Evolutionary conservation across 2,797 vertebrate genomes (phyloP), one percentile per base, ranked within the genome.

Genomic region (Sparus aurata): DNA sequence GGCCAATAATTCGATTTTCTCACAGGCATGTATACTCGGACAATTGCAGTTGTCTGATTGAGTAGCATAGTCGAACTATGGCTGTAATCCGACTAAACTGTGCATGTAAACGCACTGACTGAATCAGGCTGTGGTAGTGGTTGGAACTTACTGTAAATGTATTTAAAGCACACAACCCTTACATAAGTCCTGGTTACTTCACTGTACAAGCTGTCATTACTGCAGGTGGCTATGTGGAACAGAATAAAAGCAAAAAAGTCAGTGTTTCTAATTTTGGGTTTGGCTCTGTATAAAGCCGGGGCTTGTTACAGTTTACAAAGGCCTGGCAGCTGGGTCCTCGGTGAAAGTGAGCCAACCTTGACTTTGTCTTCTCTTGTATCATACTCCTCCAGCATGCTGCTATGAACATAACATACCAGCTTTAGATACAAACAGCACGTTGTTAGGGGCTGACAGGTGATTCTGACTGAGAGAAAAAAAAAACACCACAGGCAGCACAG

Each of bases 361-460:
- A 91, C 89, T 85, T 64, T 83, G 85, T 80, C 85, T 83, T 61
- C 82, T 90, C 76, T 78, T 74, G 73, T 89, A 49, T 87, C 84
- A 69, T 23, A 22, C 72, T 81, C 67, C 75, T 86, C 17, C 54
- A 68, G 72, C 75, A 82, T 61, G 75, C 73, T 84, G 83, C 74
- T 73, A 60, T 71, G 77, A 79, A 71, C 77, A 46, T 57, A 81
- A 79, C 77, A 82, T 75, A 68, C 61, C 77, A 73, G 75, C 63
- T 80, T 75, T 58, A 72, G 73, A 67, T 74, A 92, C 87, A 94
- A 90, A 75, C 77, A 55, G 53, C 62, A 25, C 46, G 79, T 91
- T 93, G 91, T 94, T 85, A 83, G 73, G 75, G 83, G 55, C 68
- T 79, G 70, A 93, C 94, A 95, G 93, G 93, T 94, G 93, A 94